Base-by-base conservation (phyloP, 2,797 vertebrate genomes). In the Hippopotamyrus pictus region DNA sequence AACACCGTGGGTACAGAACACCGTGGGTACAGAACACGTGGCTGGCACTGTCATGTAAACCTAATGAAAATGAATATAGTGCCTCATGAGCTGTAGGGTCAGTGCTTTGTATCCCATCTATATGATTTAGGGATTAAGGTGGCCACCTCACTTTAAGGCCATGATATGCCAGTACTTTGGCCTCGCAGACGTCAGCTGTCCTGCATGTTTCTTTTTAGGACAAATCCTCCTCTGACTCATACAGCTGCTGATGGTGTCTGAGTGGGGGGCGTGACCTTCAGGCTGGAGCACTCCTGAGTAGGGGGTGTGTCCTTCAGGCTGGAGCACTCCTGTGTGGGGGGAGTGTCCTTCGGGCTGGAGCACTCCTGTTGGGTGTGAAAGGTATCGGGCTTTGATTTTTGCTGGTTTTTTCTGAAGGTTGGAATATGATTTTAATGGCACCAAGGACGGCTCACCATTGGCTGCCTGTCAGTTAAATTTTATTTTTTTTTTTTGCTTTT, bases 371-470 rank as follows among this genome's bases (percentile, higher is more conserved):
- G 53, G 14, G n/a, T 6, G 54, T 76, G 22, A 50, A 86, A 79
- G n/a, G 53, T 53, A 90, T 48, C 37, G 69, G 65, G 59, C 87
- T 91, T 91, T 92, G 91, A 90, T 90, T 89, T 44, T 87, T 88
- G 88, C 82, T 76, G 53, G 44, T 59, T 89, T 83, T 90, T 85
- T 53, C 51, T 82, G 65, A 50, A 50, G 87, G 44, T 41, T 88
- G 84, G 33, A n/a, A 82, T 73, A 87, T 85, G 88, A 65, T 84
- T 57, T 69, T 65, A 85, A 51, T 62, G 69, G 65, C 44, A 79
- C 69, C 79, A 33, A 88, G 53, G 57, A 85, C 57, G 7, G 44
- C 82, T 85, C 17, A 12, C 79, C 54, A 6, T 3, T 9, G n/a
- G 79, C 73, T 19, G 41, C 54, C 41, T 29, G 44, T 57, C 88